phyloP scores from a whole-genome alignment of 1,140 invertebrate genomes.

The Drosophila paulistorum region DNA sequence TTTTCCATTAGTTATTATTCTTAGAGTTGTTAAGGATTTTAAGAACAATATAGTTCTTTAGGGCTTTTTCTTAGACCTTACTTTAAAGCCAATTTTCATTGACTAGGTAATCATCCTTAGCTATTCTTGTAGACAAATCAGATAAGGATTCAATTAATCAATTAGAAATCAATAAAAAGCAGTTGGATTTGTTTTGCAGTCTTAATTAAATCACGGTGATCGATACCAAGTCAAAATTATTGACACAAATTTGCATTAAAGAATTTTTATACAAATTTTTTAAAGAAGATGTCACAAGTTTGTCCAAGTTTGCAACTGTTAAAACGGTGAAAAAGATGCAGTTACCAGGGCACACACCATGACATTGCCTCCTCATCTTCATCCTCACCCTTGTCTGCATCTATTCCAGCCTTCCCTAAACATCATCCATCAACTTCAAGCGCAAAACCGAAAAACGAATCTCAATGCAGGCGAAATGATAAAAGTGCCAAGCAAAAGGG shows the following conservation, averaged over 20 bases:
- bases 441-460: slow-evolving; percentile 34
- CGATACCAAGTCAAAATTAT: neutral
- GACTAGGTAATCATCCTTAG: too few species aligned
- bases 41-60: too few species aligned
- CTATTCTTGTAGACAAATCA: too few species aligned
- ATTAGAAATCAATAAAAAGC: too few species aligned
- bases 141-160: too few species aligned
- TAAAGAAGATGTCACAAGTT: neutral
- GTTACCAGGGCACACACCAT: neutral
- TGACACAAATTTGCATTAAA: neutral
- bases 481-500: neutral
- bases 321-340: neutral
- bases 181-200: too few species aligned
- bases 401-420: slow-evolving; percentile 4
- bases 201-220: neutral
- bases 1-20: too few species aligned
- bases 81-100: too few species aligned
- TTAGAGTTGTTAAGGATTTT: too few species aligned
- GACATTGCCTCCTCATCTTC: neutral
- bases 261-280: neutral
- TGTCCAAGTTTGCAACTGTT: neutral
- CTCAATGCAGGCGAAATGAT: slow-evolving; percentile 37
- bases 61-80: too few species aligned
- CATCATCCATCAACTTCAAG: slow-evolving; percentile 61
- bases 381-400: neutral